Conservation (phyloP, 2,113 vertebrate genomes). For the Mastomys natalensis region DNA sequence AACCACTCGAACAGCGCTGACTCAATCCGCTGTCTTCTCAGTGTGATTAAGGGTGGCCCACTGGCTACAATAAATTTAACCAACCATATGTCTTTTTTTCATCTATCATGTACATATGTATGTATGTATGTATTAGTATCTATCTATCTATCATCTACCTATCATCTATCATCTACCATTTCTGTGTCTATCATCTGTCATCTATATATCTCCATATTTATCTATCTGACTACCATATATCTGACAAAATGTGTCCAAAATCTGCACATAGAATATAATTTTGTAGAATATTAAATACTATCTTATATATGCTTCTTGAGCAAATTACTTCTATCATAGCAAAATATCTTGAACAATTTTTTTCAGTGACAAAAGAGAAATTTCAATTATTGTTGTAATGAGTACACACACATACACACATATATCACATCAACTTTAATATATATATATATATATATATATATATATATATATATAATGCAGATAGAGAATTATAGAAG, state of each 20-base stretch:
- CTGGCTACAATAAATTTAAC: no score
- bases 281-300: neutral
- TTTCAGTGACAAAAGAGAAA: neutral
- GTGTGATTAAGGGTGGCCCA: no score
- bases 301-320: neutral
- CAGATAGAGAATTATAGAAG: neutral
- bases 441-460: neutral
- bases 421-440: neutral
- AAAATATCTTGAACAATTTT: conserved; percentile 11
- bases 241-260: conserved; percentile 8
- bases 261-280: neutral
- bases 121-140: no score
- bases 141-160: no score
- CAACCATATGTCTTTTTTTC: no score
- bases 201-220: neutral
- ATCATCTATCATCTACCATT: no score
- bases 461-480: neutral
- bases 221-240: neutral
- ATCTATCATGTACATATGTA: no score
- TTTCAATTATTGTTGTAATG: neutral
- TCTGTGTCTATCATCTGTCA: no score
- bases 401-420: neutral
- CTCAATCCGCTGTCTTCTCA: no score
- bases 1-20: no score
- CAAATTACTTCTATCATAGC: neutral